Evolutionary conservation across 2,797 vertebrate genomes (phyloP), one percentile per base, ranked within the genome.

Genomic region (Oreortyx pictus): DNA sequence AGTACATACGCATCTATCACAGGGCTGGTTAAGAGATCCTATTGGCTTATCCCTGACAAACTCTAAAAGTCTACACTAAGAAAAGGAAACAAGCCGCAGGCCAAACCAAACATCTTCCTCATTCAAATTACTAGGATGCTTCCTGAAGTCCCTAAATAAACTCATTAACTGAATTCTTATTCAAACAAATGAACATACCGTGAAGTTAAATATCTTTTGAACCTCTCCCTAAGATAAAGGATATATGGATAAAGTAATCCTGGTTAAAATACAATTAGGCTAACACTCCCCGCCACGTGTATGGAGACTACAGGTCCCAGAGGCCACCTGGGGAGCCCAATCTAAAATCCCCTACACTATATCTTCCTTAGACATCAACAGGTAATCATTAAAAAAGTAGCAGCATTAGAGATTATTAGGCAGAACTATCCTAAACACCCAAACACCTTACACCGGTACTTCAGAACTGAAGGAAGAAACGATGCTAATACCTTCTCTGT

Each of bases 161-260:
- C 18, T 23, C 1, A 2, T 25, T 67, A 18, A 39, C 33, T 7
- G 7, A 46, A 44, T 64, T n/a, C n/a, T 56, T 52, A 23, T 10
- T 24, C 16, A 47, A 91, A 43, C 29, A 44, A 74, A 61, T 4
- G 6, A 79, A 54, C 7, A 56, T 1, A 62, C 1, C 7, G 14
- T 44, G 9, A 76, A 73, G 5, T 6, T 5, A 24, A 54, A 77
- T 80, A 25, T 6, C 2, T 29, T 73, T 46, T 19, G 24, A 20
- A 54, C 39, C 1, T 15, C 16, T 43, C 33, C 44, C 43, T 24
- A 7, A 68, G 71, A 67, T 8, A 31, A 6, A 3, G 1, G 3
- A 80, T 1, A 2, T 67, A 25, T 0, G 2, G 29, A 8, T 39
- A 82, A n/a, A 14, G 27, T 1, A 16, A 2, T 8, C 27, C 33